These are phyloP conservation scores for Pollenia griseotomentosa DNA, from an alignment of 2,888 invertebrate genomes.

Conservation along the genomic window DNA sequence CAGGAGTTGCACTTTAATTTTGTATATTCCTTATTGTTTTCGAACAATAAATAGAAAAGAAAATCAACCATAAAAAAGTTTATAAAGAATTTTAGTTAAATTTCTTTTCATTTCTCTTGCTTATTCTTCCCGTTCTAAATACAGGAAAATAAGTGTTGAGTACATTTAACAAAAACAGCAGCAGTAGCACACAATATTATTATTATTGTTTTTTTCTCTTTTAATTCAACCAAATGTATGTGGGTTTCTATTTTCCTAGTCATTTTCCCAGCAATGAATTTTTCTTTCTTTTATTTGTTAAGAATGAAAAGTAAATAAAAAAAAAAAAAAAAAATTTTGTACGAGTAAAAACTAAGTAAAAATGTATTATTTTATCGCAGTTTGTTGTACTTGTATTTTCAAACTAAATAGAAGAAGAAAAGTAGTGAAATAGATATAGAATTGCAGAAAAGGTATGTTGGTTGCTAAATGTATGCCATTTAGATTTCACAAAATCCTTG, in stretches of 20 bases:
- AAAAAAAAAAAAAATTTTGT: not conserved
- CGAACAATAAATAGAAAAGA: slow-evolving; percentile 20
- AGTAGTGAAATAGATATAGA: not conserved
- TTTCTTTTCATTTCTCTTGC: not conserved
- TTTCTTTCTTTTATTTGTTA: slow-evolving; percentile 14
- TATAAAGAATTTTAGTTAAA: slow-evolving; percentile 22
- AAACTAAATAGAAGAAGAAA: not conserved
- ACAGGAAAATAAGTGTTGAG: slow-evolving; percentile 61
- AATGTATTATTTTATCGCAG: slow-evolving; percentile 42
- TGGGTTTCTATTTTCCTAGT: not conserved
- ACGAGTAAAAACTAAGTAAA: slow-evolving; percentile 21
- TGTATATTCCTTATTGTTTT: slow-evolving; percentile 28
- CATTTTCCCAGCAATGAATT: slow-evolving; percentile 35
- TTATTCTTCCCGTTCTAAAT: slow-evolving; percentile 19
- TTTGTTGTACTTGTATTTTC: slow-evolving; percentile 9
- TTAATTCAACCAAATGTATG: not conserved
- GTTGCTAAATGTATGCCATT: slow-evolving; percentile 46
- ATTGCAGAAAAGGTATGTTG: slow-evolving; percentile 19
- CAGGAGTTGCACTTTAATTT: slow-evolving; percentile 24
- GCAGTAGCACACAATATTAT: slow-evolving; percentile 3
- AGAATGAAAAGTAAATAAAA: slow-evolving; percentile 7
- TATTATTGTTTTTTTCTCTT: slow-evolving; percentile 4
- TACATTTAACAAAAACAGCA: slow-evolving; percentile 37
- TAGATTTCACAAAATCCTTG: slow-evolving; percentile 9
- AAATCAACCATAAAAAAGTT: slow-evolving; percentile 26